A percentile compares a stretch with the other conserved stretches of the same genome.
These are phyloP conservation scores for Drosophila peninsularis DNA, from an alignment of 2,888 invertebrate genomes.

Conservation along the genomic window DNA sequence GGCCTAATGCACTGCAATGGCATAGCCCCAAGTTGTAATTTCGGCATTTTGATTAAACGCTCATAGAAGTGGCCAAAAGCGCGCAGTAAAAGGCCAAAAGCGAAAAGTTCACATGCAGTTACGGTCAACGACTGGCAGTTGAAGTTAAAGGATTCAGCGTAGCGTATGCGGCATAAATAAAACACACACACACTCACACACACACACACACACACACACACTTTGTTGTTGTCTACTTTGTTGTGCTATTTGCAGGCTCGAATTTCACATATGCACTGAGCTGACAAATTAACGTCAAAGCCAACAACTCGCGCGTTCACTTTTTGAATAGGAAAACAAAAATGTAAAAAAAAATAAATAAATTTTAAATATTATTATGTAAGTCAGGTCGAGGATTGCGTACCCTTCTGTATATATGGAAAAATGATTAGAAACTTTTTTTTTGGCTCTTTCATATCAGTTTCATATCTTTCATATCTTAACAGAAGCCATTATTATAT, in stretches of 20 bases:
- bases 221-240: conserved; percentile 37
- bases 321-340: conserved; percentile 25
- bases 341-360: too few relatives aligned
- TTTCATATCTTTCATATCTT: too few relatives aligned
- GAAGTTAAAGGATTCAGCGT: conserved; percentile 38
- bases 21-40: not conserved
- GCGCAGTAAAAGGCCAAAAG: conserved; percentile 2
- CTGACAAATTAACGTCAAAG: conserved; percentile 62
- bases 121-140: conserved; percentile 17
- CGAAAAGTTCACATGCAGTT: conserved; percentile 15
- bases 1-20: not conserved
- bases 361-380: not conserved
- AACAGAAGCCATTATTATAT: too few relatives aligned
- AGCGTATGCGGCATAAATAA: conserved; percentile 55
- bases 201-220: not conserved
- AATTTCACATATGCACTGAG: conserved; percentile 51
- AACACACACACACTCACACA: not conserved
- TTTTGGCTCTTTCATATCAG: too few relatives aligned
- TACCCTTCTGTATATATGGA: not conserved
- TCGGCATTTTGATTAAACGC: not conserved
- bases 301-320: conserved; percentile 45
- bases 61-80: not conserved
- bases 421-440: too few relatives aligned
- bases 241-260: conserved; percentile 23
- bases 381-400: not conserved